phyloP scores from a whole-genome alignment of 2,888 invertebrate genomes.

The Campoplex capitator region DNA sequence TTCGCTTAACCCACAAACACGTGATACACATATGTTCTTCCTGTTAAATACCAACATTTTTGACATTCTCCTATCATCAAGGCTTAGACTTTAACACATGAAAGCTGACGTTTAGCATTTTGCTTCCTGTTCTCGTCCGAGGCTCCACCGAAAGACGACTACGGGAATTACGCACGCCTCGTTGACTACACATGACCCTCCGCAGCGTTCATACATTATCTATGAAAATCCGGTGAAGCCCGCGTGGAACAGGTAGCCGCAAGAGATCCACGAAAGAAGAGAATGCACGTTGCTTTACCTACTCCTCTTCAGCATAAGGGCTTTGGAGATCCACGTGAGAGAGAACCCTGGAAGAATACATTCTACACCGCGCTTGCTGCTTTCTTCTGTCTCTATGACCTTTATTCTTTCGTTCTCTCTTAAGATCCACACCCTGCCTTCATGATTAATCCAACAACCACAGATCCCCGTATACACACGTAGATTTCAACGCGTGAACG shows the following conservation, averaged over 20 bases:
- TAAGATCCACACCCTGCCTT: slow-evolving; percentile 47
- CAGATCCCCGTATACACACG: slow-evolving; percentile 59
- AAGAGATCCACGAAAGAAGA: slow-evolving; percentile 9
- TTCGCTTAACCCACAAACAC: neutral
- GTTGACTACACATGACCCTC: slow-evolving; percentile 59
- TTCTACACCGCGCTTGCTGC: slow-evolving; percentile 3
- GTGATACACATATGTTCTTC: neutral
- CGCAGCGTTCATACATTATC: slow-evolving; percentile 48
- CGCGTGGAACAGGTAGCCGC: slow-evolving; percentile 60
- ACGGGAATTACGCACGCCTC: slow-evolving; percentile 60
- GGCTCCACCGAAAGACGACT: slow-evolving; percentile 7
- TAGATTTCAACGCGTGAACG: slow-evolving; percentile 72
- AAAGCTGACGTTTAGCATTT: slow-evolving; percentile 49
- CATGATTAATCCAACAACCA: slow-evolving; percentile 67
- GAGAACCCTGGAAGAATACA: slow-evolving; percentile 46
- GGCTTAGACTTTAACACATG: slow-evolving; percentile 42
- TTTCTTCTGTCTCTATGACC: slow-evolving; percentile 31
- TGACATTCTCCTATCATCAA: slow-evolving; percentile 27
- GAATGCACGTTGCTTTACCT: slow-evolving; percentile 18
- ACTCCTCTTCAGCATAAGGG: slow-evolving; percentile 1
- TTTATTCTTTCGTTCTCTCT: slow-evolving; percentile 42
- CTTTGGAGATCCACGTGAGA: slow-evolving; percentile 59
- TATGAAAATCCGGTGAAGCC: slow-evolving; percentile 62
- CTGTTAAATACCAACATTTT: slow-evolving; percentile 14
- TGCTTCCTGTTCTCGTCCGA: slow-evolving; percentile 27